phyloP scores from a whole-genome alignment of 1,140 invertebrate genomes.

The Drosophila nigromelanica region DNA sequence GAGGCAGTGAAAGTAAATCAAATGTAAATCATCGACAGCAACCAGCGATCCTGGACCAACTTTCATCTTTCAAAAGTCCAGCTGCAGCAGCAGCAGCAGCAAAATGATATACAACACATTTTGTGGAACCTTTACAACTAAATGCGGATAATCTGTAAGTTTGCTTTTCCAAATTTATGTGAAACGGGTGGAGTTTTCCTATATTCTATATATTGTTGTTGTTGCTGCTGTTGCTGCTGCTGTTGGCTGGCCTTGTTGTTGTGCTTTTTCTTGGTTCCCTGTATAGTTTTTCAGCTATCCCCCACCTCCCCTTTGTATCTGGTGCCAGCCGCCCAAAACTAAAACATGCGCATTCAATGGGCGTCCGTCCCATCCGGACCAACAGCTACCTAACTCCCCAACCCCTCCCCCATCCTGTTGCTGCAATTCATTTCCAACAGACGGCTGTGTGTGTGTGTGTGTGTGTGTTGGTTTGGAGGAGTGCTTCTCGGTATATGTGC shows the following conservation, averaged over 20 bases:
- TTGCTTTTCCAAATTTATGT: conserved; percentile 79
- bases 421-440: conserved; percentile 77
- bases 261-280: conserved; percentile 70
- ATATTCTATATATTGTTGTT: conserved; percentile 24
- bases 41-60: conserved; percentile 52
- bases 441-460: conserved; percentile 47
- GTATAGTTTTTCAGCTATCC: conserved; percentile 60
- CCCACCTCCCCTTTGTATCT: conserved; percentile 5
- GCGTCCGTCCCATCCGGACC: conserved; percentile 47
- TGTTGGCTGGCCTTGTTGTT: conserved; percentile 57
- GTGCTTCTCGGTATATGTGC: conserved; percentile 53
- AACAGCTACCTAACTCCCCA: conserved; percentile 9
- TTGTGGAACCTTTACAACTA: conserved; percentile 81
- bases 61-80: conserved; percentile 64
- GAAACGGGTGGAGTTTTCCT: conserved; percentile 71
- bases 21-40: conserved; percentile 78
- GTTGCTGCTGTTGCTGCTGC: conserved; percentile 32
- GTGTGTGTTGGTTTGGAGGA: conserved; percentile 50
- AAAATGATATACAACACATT: conserved; percentile 81
- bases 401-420: conserved; percentile 19
- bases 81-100: conserved; percentile 13
- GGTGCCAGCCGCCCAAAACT: conserved; percentile 68
- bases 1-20: conserved; percentile 68
- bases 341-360: conserved; percentile 82
- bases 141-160: conserved; percentile 83